Evolutionary conservation across 92 coral and sea anemone species (phyloP).

Genomic region (Umimayanthus kanabou): DNA sequence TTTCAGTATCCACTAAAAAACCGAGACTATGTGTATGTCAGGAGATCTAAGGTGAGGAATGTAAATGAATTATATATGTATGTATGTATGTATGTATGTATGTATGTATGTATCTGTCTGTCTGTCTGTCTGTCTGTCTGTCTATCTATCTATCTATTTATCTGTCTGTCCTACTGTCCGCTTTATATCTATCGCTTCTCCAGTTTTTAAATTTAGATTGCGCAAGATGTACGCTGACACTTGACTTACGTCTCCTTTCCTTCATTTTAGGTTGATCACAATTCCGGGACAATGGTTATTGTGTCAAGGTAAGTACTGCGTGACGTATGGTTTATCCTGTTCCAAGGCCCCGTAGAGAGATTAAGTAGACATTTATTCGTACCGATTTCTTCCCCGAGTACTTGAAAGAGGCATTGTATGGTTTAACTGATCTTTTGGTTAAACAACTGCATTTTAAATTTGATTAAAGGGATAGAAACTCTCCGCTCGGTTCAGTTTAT

Average conservation of each 20-base stretch:
- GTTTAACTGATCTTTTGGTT: no score
- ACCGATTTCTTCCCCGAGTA: no score
- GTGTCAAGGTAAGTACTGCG: constrained; percentile 72
- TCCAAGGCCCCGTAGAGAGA: not conserved
- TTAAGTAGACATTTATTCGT: no score
- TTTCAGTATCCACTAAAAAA: constrained; percentile 84
- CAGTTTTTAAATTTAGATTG: not conserved
- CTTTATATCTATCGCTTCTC: not conserved
- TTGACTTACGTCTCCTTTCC: not conserved
- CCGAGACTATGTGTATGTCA: constrained; percentile 91
- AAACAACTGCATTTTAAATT: not conserved
- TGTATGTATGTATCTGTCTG: no score
- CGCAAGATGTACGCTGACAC: not conserved
- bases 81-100: no score
- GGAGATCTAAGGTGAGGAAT: constrained; percentile 82
- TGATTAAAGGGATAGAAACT: not conserved
- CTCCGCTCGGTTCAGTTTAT: not conserved
- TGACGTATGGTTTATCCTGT: not conserved
- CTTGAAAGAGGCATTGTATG: no score
- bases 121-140: no score
- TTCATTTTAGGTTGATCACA: constrained; percentile 64
- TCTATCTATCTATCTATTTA: no score
- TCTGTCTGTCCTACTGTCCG: not conserved
- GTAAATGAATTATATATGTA: not conserved
- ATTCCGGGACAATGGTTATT: constrained; percentile 79